Evolutionary conservation across 2,888 invertebrate genomes (phyloP), one percentile per base, ranked within the genome.

Genomic region (Incurvaria masculella): DNA sequence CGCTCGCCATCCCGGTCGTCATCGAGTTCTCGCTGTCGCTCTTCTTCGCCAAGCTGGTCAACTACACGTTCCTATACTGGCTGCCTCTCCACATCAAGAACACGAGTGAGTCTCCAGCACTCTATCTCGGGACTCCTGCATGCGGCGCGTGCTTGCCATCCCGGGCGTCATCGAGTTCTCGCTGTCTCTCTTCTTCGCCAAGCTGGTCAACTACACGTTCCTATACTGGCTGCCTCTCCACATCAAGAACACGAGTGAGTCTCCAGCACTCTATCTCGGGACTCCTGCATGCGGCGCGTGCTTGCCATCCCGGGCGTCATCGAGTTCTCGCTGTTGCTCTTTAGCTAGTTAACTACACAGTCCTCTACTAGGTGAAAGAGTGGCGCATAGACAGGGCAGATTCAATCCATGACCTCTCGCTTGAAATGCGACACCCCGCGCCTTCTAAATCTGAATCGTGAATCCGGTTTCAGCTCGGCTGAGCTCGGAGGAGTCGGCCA

Each of bases 11-110:
- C 61, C 96, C 97, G 0, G 97, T 97, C 23, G 97, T 98, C 2
- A 56, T 94, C 2, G 96, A 97, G 74, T 98, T 94, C 53, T 87
- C 91, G 23, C 88, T 94, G 57, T 54, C 82, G 0, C 85, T 97
- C 39, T 97, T 97, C 73, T 97, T 97, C 71, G 92, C 96, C 14
- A 98, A 98, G 71, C 82, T 97, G 38, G 97, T 97, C 61, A 94
- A 94, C 67, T 97, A 98, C 65, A 97, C 97, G 50, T 97, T 97
- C 75, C 83, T 97, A 44, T 97, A 92, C 66, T 98, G 97, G 97
- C 79, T 98, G 61, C 97, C 97, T 19, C 69, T 88, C 4, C 97
- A 96, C 62, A 94, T 98, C 50, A 85, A 87, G 52, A 81, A 83
- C 43, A 88, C 91, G 42, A 89, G 94, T 94, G 68, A 88, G 90